phyloP scores from a whole-genome alignment of 2,888 invertebrate genomes.

The Chydorus sphaericus region DNA sequence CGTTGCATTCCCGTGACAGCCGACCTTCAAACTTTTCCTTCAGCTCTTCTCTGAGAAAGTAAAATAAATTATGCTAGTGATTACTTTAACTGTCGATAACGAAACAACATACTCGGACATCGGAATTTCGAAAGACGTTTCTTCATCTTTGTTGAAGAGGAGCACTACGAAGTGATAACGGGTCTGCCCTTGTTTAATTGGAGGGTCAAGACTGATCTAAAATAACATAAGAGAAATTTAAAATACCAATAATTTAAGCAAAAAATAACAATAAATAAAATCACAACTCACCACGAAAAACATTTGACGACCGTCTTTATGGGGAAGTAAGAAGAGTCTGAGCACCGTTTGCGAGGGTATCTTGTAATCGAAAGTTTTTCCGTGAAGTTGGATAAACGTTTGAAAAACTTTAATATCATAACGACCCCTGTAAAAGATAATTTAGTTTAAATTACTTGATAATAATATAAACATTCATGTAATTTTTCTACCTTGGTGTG shows the following conservation, averaged over 20 bases:
- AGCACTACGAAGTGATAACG: constrained; percentile 91
- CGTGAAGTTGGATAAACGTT: constrained; percentile 79
- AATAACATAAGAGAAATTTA: constrained; percentile 16
- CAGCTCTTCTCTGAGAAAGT: constrained; percentile 55
- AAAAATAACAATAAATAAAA: neutral
- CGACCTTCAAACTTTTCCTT: constrained; percentile 88
- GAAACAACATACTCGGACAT: constrained; percentile 61
- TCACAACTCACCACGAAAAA: constrained; percentile 69
- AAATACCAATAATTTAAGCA: neutral
- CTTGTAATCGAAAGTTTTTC: constrained; percentile 99
- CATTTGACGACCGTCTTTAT: constrained; percentile 95
- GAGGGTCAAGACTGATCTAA: constrained; percentile 79
- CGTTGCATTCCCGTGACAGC: constrained; percentile 73
- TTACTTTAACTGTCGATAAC: constrained; percentile 8
- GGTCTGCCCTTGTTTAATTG: constrained; percentile 98
- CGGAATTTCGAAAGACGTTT: constrained; percentile 76
- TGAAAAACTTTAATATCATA: constrained; percentile 92
- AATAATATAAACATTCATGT: neutral
- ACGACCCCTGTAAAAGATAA: constrained; percentile 58
- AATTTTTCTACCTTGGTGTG: constrained; percentile 66
- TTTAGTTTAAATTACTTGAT: neutral
- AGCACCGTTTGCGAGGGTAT: constrained; percentile 95
- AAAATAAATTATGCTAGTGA: neutral
- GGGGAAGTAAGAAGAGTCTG: constrained; percentile 83
- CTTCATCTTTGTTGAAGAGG: constrained; percentile 87